Evolutionary conservation across 2,113 vertebrate species (phyloP).

Genomic region (Rynchops niger): DNA sequence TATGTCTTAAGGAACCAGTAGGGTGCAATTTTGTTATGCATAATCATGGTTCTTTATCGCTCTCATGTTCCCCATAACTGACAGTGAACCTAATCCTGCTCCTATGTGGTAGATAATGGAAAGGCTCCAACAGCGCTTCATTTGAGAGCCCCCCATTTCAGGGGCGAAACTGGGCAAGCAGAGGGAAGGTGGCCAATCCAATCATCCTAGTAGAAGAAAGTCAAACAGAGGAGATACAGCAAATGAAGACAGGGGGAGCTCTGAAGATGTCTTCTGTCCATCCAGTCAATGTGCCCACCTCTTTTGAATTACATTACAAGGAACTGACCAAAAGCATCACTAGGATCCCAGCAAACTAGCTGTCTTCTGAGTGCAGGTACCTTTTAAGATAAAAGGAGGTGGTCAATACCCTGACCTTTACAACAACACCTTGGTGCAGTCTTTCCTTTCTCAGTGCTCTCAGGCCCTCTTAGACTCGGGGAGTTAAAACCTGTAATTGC

Average conservation of each 20-base stretch:
- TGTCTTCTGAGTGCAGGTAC: not conserved
- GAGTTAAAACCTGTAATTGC: accelerated
- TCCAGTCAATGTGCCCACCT: not conserved
- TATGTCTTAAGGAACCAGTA: conserved; percentile 34
- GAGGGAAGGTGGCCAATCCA: not conserved
- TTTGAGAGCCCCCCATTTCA: not conserved
- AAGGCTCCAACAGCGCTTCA: not conserved
- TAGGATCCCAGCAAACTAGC: not conserved
- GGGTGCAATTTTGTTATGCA: conserved; percentile 29
- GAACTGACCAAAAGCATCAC: not conserved
- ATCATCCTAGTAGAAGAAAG: not conserved
- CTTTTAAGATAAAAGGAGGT: not conserved
- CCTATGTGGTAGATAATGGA: not conserved
- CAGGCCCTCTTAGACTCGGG: not conserved
- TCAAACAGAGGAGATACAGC: not conserved
- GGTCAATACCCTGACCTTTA: not conserved
- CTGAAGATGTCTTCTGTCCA: not conserved
- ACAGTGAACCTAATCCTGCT: not conserved
- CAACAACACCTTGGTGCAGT: not conserved
- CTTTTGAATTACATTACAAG: not conserved
- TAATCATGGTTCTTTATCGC: conserved; percentile 25
- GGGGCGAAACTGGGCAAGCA: not conserved
- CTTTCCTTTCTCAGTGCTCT: not conserved
- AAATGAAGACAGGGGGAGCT: not conserved
- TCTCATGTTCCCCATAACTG: conserved; percentile 30